A percentile compares a stretch with the other conserved stretches of the same genome.
Evolutionary conservation across 2,113 vertebrate species (phyloP).

Genomic region (Tichodroma muraria): DNA sequence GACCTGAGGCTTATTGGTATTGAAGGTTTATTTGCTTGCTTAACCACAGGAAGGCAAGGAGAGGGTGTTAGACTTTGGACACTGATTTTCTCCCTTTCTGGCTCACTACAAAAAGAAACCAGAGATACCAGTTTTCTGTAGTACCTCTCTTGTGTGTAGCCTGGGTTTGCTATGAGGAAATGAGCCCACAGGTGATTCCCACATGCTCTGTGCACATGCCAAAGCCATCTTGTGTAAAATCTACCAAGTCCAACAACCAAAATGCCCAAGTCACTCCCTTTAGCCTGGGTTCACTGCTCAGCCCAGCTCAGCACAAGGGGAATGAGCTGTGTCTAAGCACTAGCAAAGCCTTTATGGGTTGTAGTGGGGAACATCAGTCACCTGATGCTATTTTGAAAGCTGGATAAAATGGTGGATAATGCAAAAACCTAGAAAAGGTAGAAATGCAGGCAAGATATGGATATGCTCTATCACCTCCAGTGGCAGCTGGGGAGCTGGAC

Average conservation of each 20-base stretch:
- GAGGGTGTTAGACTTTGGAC: background rate
- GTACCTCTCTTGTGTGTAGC: background rate
- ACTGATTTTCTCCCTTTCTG: background rate
- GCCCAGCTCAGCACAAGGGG: background rate
- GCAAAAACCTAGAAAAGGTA: background rate
- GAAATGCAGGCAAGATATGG: background rate
- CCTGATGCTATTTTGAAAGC: background rate
- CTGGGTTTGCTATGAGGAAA: background rate
- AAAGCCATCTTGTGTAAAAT: background rate
- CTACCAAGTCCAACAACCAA: rapidly evolving
- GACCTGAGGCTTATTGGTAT: background rate
- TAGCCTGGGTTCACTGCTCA: background rate
- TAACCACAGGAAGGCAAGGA: background rate
- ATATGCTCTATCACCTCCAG: background rate
- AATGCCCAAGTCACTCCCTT: background rate
- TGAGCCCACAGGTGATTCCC: background rate
- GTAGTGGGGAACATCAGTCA: background rate
- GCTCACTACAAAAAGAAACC: rapidly evolving
- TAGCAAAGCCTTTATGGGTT: background rate
- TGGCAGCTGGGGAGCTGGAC: rapidly evolving
- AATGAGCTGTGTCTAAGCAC: background rate
- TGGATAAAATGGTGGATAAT: background rate
- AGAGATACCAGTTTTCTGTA: background rate
- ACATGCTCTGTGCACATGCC: background rate
- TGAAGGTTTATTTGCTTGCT: background rate